Percentiles rank a stretch among this genome's conserved stretches.
Evolutionary conservation across 2,888 invertebrate genomes (phyloP).

Genomic region (Noctua janthina): DNA sequence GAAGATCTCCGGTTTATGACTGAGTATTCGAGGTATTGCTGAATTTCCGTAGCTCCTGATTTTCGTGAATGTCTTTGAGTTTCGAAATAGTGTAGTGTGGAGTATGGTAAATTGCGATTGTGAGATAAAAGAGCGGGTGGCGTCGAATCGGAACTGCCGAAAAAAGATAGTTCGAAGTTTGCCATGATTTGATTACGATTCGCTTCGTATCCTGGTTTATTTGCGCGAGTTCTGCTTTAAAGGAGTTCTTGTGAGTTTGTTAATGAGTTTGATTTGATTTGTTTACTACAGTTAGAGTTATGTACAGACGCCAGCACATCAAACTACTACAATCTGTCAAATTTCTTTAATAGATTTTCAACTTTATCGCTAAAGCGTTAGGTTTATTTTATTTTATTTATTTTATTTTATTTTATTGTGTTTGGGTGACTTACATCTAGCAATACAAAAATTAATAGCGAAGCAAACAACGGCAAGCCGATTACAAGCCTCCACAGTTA

Average conservation of each 20-base stretch:
- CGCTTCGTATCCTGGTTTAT: slow-evolving; percentile 12
- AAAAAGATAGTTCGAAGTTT: slow-evolving; percentile 39
- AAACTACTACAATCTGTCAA: too few species aligned
- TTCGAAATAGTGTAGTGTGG: slow-evolving; percentile 44
- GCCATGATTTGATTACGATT: slow-evolving; percentile 41
- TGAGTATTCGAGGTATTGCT: slow-evolving; percentile 44
- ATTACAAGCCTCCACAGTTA: too few species aligned
- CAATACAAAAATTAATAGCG: too few species aligned
- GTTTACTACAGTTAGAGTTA: not conserved
- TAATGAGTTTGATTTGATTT: slow-evolving; percentile 23
- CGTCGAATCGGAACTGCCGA: slow-evolving; percentile 30
- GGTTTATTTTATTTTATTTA: too few species aligned
- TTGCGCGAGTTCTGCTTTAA: not conserved
- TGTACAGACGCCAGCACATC: too few species aligned
- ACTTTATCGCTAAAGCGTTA: too few species aligned
- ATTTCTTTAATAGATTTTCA: too few species aligned
- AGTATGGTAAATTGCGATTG: slow-evolving; percentile 52
- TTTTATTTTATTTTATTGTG: too few species aligned
- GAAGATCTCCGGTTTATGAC: slow-evolving; percentile 63
- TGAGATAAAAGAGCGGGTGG: slow-evolving; percentile 43
- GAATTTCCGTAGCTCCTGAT: slow-evolving; percentile 51
- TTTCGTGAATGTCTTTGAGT: slow-evolving; percentile 49
- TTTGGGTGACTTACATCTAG: too few species aligned
- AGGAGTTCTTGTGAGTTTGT: not conserved
- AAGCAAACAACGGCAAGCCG: too few species aligned